Evolutionary conservation across 30 jellyfish, hydroid and myxozoan species (phyloP).

Genomic region (Cassiopea andromeda): DNA sequence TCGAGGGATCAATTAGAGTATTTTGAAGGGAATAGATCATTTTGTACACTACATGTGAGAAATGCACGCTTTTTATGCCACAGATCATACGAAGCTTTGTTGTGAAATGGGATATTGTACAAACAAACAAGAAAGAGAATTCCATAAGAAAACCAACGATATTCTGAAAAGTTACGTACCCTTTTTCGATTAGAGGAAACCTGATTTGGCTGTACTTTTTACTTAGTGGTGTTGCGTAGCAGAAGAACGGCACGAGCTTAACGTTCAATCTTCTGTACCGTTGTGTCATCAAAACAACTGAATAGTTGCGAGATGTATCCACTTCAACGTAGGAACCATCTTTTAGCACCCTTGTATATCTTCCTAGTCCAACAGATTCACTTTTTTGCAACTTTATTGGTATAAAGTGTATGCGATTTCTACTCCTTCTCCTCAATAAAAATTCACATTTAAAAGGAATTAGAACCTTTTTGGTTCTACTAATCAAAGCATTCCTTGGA

Average conservation of each 20-base stretch:
- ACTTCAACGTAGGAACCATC: slow-evolving; percentile 35
- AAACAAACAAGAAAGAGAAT: too few species aligned
- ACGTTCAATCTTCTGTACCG: slow-evolving; percentile 39
- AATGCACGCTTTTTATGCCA: too few species aligned
- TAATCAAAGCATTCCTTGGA: slow-evolving; percentile 56
- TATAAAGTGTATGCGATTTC: slow-evolving; percentile 41
- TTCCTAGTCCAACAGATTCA: slow-evolving; percentile 13
- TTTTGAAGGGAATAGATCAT: too few species aligned
- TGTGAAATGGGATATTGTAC: too few species aligned
- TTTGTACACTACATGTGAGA: too few species aligned
- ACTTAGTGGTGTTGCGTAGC: slow-evolving; percentile 72
- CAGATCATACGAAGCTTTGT: too few species aligned
- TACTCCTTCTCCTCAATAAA: slow-evolving; percentile 20
- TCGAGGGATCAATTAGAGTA: too few species aligned
- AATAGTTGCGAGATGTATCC: slow-evolving; percentile 52
- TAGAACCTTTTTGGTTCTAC: slow-evolving; percentile 60
- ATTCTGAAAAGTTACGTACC: slow-evolving; percentile 47
- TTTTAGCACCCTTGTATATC: slow-evolving; percentile 10
- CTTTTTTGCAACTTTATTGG: slow-evolving; percentile 20
- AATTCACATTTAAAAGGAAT: slow-evolving; percentile 87
- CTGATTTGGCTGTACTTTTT: slow-evolving; percentile 22
- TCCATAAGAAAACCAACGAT: neutral
- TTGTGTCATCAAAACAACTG: slow-evolving; percentile 55
- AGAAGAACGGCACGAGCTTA: slow-evolving; percentile 42
- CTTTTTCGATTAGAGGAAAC: slow-evolving; percentile 58